Evolutionary conservation across 2,797 vertebrate species (phyloP).

Genomic region (Champsocephalus esox): DNA sequence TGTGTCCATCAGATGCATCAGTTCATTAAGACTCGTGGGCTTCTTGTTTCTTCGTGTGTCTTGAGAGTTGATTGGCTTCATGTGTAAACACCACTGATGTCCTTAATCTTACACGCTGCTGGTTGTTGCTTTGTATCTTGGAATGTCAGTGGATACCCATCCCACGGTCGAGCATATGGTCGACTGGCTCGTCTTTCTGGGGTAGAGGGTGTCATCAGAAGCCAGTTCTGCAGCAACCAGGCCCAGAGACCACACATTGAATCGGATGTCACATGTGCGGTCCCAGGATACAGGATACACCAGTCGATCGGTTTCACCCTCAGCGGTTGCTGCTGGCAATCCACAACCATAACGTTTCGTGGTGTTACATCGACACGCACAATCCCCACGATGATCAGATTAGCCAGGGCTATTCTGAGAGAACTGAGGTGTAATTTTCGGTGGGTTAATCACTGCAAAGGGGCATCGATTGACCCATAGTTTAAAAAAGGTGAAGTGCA

Average conservation of each 20-base stretch:
- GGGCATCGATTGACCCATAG: no score
- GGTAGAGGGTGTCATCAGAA: neutral
- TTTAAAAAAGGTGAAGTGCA: no score
- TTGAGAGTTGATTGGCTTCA: no score
- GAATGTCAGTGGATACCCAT: no score
- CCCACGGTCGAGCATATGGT: neutral
- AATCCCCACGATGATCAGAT: no score
- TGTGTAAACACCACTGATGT: neutral
- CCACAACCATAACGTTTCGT: neutral
- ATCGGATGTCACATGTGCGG: neutral
- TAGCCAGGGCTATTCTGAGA: no score
- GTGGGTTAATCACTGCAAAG: no score
- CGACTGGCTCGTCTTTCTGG: neutral
- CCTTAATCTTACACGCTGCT: neutral
- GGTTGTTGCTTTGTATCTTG: neutral
- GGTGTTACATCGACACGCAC: neutral
- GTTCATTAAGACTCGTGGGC: neutral
- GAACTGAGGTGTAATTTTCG: no score
- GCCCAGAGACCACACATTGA: constrained; percentile 1
- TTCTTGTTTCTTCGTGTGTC: neutral
- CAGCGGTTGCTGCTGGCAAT: neutral
- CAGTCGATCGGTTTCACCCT: constrained; percentile 4
- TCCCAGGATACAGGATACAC: neutral
- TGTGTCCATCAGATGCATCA: neutral
- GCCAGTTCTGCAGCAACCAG: neutral